Percentiles rank a stretch among this genome's conserved stretches.
These are phyloP conservation scores for Passer domesticus DNA, from an alignment of 2,113 vertebrate genomes.

Conservation along the genomic window DNA sequence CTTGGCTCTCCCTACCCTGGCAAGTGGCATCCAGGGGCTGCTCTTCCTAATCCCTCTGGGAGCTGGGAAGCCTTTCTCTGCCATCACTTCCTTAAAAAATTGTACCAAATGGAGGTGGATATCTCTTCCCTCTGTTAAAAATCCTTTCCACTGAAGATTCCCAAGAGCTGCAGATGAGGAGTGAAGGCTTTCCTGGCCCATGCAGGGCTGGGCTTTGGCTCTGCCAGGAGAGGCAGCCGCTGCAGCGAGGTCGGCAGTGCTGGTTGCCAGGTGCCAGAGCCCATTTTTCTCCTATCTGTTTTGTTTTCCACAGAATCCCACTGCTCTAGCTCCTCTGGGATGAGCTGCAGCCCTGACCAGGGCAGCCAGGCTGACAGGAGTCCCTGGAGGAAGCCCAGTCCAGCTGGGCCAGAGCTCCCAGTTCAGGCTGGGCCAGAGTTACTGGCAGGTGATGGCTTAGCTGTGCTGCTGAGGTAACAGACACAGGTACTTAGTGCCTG, in stretches of 20 bases:
- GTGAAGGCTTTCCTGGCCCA: not conserved
- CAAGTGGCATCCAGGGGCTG: not conserved
- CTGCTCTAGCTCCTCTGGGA: not conserved
- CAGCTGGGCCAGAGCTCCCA: not conserved
- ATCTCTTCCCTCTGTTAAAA: not conserved
- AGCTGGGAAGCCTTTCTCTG: not conserved
- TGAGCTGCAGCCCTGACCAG: not conserved
- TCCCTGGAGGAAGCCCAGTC: not conserved
- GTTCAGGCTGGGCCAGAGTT: not conserved
- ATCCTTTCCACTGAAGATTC: not conserved
- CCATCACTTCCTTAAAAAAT: not conserved
- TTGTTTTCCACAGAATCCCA: not conserved
- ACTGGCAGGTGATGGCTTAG: not conserved
- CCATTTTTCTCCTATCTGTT: not conserved
- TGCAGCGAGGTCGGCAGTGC: not conserved
- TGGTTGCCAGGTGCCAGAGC: not conserved
- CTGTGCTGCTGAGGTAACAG: not conserved
- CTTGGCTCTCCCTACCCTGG: not conserved
- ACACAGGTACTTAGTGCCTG: not conserved
- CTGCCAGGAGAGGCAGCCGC: not conserved
- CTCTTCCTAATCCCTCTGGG: not conserved
- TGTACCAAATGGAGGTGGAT: fast-evolving
- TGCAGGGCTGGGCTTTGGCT: not conserved
- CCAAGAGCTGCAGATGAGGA: not conserved
- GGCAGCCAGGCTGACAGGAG: not conserved